A percentile compares a stretch with the other conserved stretches of the same genome.
Evolutionary conservation across 2,797 vertebrate genomes (phyloP).

Genomic region (Helicolenus hilgendorfi): DNA sequence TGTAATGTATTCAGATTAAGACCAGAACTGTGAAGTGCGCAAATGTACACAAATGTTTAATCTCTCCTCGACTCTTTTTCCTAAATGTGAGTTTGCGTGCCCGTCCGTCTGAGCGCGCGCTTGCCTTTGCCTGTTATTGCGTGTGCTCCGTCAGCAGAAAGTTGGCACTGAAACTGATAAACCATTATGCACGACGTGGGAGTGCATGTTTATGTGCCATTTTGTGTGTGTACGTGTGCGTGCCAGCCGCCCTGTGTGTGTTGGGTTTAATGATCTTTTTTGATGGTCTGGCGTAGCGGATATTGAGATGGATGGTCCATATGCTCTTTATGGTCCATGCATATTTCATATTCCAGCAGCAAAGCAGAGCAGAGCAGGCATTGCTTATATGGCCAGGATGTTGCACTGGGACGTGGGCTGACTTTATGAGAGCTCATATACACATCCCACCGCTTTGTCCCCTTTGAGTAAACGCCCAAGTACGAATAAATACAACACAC

Average conservation of each 20-base stretch:
- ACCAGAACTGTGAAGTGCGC: conserved; percentile 23
- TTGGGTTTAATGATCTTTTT: conserved; percentile 86
- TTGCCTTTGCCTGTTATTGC: conserved; percentile 44
- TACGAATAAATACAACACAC: conserved; percentile 62
- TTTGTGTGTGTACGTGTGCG: conserved; percentile 67
- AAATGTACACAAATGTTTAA: conserved; percentile 43
- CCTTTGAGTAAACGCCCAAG: conserved; percentile 73
- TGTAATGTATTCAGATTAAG: conserved; percentile 57
- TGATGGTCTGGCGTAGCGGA: conserved; percentile 82
- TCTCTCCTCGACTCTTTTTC: background rate
- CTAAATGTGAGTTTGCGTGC: background rate
- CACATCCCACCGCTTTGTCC: conserved; percentile 72
- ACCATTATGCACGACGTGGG: conserved; percentile 81
- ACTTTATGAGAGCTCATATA: conserved; percentile 81
- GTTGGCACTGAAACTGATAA: conserved; percentile 82
- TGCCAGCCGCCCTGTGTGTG: conserved; percentile 65
- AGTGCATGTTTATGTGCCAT: conserved; percentile 85
- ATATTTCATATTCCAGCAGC: conserved; percentile 88
- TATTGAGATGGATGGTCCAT: conserved; percentile 89
- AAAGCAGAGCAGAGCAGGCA: conserved; percentile 75
- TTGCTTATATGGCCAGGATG: conserved; percentile 83
- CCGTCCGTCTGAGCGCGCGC: background rate
- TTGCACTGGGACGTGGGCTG: conserved; percentile 82
- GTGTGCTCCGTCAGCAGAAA: conserved; percentile 80
- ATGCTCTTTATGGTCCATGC: conserved; percentile 89